Evolutionary conservation across 2,888 invertebrate genomes (phyloP).

Genomic region (Disparrhopalites patrizii): DNA sequence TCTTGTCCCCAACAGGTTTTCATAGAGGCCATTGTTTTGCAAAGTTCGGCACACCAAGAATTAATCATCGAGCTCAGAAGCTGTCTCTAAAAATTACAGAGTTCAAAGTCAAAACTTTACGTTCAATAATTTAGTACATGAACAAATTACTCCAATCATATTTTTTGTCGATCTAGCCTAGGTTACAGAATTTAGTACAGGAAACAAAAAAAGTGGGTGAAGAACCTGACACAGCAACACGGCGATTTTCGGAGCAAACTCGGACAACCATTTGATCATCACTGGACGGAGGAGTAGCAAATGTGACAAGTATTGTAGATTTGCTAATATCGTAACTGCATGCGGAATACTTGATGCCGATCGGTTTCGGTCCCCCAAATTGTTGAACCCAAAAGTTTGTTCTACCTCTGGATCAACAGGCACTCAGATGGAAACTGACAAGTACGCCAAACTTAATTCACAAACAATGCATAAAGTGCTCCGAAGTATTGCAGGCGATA

Average conservation of each 20-base stretch:
- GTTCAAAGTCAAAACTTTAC: neutral
- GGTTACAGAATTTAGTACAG: too few relatives aligned
- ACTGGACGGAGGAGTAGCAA: constrained; percentile 44
- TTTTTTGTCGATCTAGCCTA: too few relatives aligned
- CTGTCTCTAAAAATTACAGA: constrained; percentile 37
- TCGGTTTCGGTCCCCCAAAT: constrained; percentile 32
- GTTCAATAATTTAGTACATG: neutral
- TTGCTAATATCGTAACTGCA: constrained; percentile 44
- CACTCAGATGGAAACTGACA: constrained; percentile 45
- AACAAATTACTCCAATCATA: too few relatives aligned
- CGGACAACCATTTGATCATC: constrained; percentile 42
- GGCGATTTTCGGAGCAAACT: constrained; percentile 47
- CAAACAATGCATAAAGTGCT: constrained; percentile 46
- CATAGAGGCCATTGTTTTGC: constrained; percentile 44
- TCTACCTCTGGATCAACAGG: constrained; percentile 32
- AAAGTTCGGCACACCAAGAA: constrained; percentile 48
- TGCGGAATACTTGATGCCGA: constrained; percentile 45
- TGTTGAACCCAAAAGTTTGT: neutral
- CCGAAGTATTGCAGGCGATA: constrained; percentile 39
- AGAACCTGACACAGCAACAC: constrained; percentile 45
- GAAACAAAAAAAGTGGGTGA: constrained; percentile 6
- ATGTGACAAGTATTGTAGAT: constrained; percentile 42
- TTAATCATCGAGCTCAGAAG: constrained; percentile 47
- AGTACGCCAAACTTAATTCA: constrained; percentile 41
- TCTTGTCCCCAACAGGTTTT: constrained; percentile 43